Evolutionary conservation across 2,113 vertebrate genomes (phyloP).

Genomic region (Quiscalus mexicanus): DNA sequence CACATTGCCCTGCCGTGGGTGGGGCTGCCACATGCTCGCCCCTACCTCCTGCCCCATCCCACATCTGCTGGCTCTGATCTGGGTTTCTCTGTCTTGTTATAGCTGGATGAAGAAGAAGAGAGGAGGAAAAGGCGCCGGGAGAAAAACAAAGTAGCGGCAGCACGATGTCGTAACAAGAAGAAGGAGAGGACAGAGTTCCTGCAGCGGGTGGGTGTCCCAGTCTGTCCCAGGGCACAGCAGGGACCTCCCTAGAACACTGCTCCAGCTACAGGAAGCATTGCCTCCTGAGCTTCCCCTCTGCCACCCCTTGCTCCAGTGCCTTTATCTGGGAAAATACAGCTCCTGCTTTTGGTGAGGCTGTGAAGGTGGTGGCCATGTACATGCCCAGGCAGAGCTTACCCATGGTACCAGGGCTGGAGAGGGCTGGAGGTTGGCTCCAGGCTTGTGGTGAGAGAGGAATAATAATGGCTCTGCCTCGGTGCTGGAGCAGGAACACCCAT

Average conservation of each 20-base stretch:
- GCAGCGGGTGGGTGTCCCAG: slow-evolving; percentile 82
- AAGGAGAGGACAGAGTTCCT: slow-evolving; percentile 96
- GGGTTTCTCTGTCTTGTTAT: slow-evolving; percentile 33
- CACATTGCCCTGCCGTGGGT: neutral
- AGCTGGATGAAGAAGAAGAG: slow-evolving; percentile 93
- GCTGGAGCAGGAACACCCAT: neutral
- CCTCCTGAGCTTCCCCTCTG: neutral
- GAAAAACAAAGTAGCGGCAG: slow-evolving; percentile 97
- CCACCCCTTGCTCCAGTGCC: neutral
- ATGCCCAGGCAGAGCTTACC: neutral
- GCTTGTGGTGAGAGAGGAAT: neutral
- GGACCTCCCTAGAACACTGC: neutral
- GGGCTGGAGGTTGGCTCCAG: neutral
- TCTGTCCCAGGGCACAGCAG: neutral
- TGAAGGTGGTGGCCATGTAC: neutral
- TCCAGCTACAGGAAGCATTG: fast-evolving
- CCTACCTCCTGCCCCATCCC: neutral
- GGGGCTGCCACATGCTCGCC: neutral
- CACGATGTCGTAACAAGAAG: slow-evolving; percentile 97
- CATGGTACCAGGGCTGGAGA: neutral
- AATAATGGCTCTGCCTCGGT: neutral
- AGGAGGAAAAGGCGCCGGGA: slow-evolving; percentile 93
- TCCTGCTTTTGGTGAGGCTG: fast-evolving
- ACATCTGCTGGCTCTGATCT: neutral
- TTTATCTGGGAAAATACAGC: neutral